Conservation (phyloP, 2,113 vertebrate species). For the Gopherus flavomarginatus region DNA sequence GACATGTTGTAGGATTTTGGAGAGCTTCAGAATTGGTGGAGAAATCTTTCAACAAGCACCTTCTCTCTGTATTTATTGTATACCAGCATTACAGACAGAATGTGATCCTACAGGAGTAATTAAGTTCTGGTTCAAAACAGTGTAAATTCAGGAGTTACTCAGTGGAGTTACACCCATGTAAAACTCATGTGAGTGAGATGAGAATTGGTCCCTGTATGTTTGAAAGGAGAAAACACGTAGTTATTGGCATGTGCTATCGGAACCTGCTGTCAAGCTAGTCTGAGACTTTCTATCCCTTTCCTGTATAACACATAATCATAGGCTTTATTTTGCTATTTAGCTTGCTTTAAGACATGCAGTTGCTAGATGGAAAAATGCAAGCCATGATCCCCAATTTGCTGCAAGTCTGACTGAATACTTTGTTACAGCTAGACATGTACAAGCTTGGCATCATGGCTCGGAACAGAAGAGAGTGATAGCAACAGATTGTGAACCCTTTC, state of each 20-base stretch:
- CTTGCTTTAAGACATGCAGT: rapidly evolving
- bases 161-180: not conserved
- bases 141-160: not conserved
- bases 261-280: not conserved
- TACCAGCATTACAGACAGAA: not conserved
- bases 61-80: not conserved
- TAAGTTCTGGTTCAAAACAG: not conserved
- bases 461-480: not conserved
- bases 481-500: not conserved
- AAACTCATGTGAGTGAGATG: not conserved
- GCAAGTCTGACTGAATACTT: not conserved
- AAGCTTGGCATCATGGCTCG: too few relatives aligned
- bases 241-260: not conserved
- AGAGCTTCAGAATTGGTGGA: not conserved
- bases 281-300: not conserved
- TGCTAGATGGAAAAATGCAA: not conserved
- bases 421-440: not conserved
- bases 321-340: not conserved
- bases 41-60: not conserved
- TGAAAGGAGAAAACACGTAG: rapidly evolving
- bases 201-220: not conserved
- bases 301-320: rapidly evolving
- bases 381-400: not conserved
- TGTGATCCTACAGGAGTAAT: not conserved
- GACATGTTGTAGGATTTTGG: not conserved